Percentiles rank a stretch among this genome's conserved stretches.
phyloP scores from a whole-genome alignment of 2,888 invertebrate genomes.

The Parnassius apollo region DNA sequence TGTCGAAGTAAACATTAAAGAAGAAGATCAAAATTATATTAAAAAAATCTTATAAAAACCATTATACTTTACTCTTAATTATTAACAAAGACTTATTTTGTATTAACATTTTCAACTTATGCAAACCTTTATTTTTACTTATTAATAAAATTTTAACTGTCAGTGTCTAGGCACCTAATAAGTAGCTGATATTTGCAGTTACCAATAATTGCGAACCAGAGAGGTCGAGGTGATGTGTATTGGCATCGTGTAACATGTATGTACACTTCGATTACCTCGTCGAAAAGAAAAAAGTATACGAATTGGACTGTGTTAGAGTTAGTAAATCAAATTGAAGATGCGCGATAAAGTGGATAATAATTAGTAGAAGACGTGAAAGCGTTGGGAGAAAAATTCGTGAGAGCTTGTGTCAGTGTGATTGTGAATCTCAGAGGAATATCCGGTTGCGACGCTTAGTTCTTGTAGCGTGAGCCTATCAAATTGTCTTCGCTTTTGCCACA shows the following conservation, averaged over 20 bases:
- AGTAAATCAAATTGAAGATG: constrained; percentile 81
- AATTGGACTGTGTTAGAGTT: constrained; percentile 72
- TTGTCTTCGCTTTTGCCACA: not conserved
- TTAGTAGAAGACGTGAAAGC: constrained; percentile 80
- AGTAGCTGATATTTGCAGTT: constrained; percentile 35
- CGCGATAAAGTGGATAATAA: constrained; percentile 81
- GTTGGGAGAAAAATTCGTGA: constrained; percentile 81
- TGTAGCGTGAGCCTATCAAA: constrained; percentile 8
- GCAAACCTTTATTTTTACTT: no score
- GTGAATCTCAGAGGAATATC: constrained; percentile 75
- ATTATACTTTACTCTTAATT: no score
- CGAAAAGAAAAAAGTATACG: constrained; percentile 79
- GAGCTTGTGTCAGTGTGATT: constrained; percentile 78
- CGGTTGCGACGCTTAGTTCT: constrained; percentile 51
- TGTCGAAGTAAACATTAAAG: no score
- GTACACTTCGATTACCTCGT: constrained; percentile 56
- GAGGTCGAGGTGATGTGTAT: constrained; percentile 46
- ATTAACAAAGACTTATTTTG: no score
- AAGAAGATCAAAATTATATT: no score
- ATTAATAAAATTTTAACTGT: no score
- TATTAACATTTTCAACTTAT: no score
- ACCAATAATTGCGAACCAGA: constrained; percentile 36
- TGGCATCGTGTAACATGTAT: constrained; percentile 41
- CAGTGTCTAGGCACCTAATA: constrained; percentile 31
- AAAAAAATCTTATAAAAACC: no score